Evolutionary conservation across 2,888 invertebrate species (phyloP).

Genomic region (Nephrotoma flavescens): DNA sequence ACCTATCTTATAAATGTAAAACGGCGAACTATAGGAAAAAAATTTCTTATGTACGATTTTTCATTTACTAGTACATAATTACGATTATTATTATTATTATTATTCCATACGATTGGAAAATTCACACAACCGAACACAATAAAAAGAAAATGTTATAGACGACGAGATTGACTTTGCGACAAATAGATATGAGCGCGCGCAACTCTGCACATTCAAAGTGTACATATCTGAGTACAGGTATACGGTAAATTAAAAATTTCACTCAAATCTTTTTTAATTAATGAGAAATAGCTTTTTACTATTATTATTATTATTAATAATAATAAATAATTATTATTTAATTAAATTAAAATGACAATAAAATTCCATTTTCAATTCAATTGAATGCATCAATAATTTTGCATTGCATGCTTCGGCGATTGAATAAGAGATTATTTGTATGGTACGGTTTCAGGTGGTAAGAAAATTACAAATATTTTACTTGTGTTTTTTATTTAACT

Average conservation of each 20-base stretch:
- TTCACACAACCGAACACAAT: background rate
- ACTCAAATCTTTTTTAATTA: background rate
- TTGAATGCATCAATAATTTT: constrained; percentile 1
- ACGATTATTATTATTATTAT: background rate
- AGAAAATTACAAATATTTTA: background rate
- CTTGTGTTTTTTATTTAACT: background rate
- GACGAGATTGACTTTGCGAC: background rate
- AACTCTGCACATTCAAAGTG: background rate
- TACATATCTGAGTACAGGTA: background rate
- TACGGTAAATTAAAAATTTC: background rate
- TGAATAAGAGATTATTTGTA: background rate
- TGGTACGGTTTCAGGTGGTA: background rate
- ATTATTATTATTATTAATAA: background rate
- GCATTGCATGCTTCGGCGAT: background rate
- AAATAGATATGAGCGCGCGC: background rate
- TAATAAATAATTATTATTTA: background rate
- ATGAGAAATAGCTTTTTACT: background rate
- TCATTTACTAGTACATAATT: background rate
- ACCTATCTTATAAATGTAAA: background rate
- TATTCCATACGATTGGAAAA: background rate
- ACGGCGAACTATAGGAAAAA: background rate
- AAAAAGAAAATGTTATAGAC: background rate
- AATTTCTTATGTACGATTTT: background rate
- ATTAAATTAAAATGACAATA: background rate
- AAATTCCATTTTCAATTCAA: background rate